Evolutionary conservation across 2,888 invertebrate genomes (phyloP).

Genomic region (Allacma fusca): DNA sequence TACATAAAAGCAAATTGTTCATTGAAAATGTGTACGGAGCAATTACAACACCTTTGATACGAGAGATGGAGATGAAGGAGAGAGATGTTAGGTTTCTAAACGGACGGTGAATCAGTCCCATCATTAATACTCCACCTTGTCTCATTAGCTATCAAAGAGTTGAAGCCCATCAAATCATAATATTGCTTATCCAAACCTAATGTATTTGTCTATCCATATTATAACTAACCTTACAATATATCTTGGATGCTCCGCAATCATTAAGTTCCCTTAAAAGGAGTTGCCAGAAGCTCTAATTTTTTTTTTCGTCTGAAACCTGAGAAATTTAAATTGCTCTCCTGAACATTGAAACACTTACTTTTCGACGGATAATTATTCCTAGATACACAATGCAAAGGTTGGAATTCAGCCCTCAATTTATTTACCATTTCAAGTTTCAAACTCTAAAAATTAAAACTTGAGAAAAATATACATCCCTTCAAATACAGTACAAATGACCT

Average conservation of each 20-base stretch:
- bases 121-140: slow-evolving; percentile 11
- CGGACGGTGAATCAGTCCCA: not conserved
- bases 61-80: not conserved
- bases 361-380: too few relatives aligned
- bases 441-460: too few relatives aligned
- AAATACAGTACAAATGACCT: too few relatives aligned
- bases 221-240: too few relatives aligned
- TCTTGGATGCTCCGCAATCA: not conserved
- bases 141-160: not conserved
- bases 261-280: slow-evolving; percentile 7
- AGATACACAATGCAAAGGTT: too few relatives aligned
- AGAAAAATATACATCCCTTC: too few relatives aligned
- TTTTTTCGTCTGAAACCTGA: not conserved
- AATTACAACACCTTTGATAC: slow-evolving; percentile 16
- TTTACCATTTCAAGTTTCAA: too few relatives aligned
- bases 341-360: not conserved
- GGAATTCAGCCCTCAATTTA: too few relatives aligned
- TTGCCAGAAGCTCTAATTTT: slow-evolving; percentile 3
- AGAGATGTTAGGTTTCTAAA: slow-evolving; percentile 5
- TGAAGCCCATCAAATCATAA: not conserved
- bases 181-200: not conserved
- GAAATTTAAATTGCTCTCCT: slow-evolving; percentile 9
- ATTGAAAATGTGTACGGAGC: slow-evolving; percentile 10
- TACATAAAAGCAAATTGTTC: slow-evolving; percentile 16
- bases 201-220: too few relatives aligned